Conservation (phyloP, 2,797 vertebrate genomes). For the Ammospiza maritima region DNA sequence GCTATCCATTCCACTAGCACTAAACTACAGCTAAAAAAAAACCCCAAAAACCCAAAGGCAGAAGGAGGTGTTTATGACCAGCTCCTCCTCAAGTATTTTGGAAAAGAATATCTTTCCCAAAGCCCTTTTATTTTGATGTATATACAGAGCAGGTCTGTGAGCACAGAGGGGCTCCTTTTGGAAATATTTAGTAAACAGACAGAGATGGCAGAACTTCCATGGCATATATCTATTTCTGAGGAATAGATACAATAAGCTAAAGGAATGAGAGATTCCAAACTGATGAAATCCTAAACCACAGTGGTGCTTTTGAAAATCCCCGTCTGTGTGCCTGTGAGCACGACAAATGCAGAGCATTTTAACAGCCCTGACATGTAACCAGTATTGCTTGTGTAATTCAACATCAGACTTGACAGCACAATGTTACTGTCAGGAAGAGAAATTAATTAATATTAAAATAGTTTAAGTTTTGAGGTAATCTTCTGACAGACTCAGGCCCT, state of each 20-base stretch:
- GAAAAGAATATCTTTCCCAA: background rate
- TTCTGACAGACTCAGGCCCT: background rate
- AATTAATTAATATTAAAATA: background rate
- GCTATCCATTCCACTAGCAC: background rate
- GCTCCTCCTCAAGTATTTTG: background rate
- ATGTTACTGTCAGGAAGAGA: background rate
- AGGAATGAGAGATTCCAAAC: background rate
- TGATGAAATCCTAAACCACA: background rate
- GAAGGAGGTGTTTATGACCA: background rate
- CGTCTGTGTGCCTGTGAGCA: background rate
- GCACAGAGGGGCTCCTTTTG: background rate
- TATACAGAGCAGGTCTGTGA: background rate
- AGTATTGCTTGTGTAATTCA: background rate
- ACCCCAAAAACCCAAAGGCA: background rate
- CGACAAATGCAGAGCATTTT: background rate
- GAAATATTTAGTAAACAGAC: background rate
- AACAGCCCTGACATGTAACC: background rate
- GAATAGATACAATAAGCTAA: background rate
- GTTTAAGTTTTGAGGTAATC: background rate
- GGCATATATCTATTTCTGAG: background rate
- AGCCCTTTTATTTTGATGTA: background rate
- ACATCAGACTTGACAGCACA: background rate
- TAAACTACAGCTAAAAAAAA: background rate
- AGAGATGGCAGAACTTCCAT: background rate
- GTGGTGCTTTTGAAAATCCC: background rate